These are phyloP conservation scores for Xyrichtys novacula DNA, from an alignment of 2,797 vertebrate genomes.

Conservation along the genomic window DNA sequence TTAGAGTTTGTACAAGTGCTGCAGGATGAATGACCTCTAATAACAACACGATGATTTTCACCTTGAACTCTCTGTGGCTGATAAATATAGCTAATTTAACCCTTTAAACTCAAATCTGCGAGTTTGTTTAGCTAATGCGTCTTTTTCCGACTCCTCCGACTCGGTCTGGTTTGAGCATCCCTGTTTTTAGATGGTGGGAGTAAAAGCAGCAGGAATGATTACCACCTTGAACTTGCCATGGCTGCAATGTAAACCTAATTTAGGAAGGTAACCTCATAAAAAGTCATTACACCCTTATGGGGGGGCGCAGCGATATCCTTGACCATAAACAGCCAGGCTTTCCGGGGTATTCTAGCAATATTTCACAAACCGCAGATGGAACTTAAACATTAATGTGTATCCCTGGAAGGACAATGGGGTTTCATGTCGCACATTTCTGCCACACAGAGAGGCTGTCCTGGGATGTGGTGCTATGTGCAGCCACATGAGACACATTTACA, in stretches of 20 bases:
- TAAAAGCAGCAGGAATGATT: slow-evolving; percentile 5
- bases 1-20: slow-evolving; percentile 17
- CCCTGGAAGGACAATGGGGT: slow-evolving; percentile 58
- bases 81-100: slow-evolving; percentile 1
- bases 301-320: slow-evolving; percentile 36
- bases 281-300: slow-evolving; percentile 7
- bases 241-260: slow-evolving; percentile 16
- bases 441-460: slow-evolving; percentile 28
- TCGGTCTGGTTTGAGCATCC: too few relatives aligned
- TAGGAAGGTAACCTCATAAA: slow-evolving; percentile 22
- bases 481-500: slow-evolving; percentile 61
- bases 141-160: too few relatives aligned
- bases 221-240: slow-evolving; percentile 45
- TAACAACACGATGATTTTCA: slow-evolving; percentile 3
- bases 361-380: slow-evolving; percentile 33
- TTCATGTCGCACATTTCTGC: slow-evolving; percentile 65
- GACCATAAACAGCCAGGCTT: slow-evolving; percentile 30
- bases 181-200: too few relatives aligned
- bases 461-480: slow-evolving; percentile 37
- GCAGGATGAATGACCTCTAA: slow-evolving; percentile 13
- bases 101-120: not conserved
- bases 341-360: slow-evolving; percentile 18
- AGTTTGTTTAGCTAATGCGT: too few relatives aligned
- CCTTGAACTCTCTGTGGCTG: slow-evolving; percentile 41
- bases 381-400: slow-evolving; percentile 17